Evolutionary conservation across 2,113 vertebrate genomes (phyloP), one percentile per base, ranked within the genome.

Genomic region (Xerus inauris): DNA sequence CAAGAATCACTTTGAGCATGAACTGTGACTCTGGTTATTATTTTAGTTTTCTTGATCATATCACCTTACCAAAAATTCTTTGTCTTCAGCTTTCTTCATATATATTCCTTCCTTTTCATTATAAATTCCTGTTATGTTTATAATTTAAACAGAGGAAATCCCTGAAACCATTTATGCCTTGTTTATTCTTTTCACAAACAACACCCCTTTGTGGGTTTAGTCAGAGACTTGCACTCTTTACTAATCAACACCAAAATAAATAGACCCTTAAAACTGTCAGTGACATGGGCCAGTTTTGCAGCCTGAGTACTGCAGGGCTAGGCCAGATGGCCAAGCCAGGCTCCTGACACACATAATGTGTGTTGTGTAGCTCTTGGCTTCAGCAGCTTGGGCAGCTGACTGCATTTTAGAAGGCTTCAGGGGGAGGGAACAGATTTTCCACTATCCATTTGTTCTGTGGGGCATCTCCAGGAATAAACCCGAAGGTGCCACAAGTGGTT

Each of bases 221-320:
- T 89, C 47, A 91, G 88, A 94, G 90, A 96, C 95, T 64, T 91
- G 62, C 20, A 81, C 72, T 96, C 84, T 94, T 93, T 72, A 93
- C 86, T 96, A 93, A 96, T 97, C 93, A 97, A 64, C 93, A 97
- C 65, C 91, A 91, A 96, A 94, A 97, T 96, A 96, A 98, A 96
- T 87, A 94, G 88, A 96, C 89, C 65, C 79, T 97, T 97, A 94
- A 94, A 97, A 81, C 96, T 91, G 93, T 96, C 96, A 97, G 86
- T 69, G 87, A 87, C 35, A 13, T 2, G 16, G 76, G 97, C 94
- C 97, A 96, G 83, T 67, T 95, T 94, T 81, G 71, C 72, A 69
- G 80, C 69, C 88, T 2, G 45, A 84, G 59, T 40, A 76, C 49
- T 4, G 69, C 75, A 87, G 77, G 87, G 45, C 97, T 86, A 59